A percentile compares a stretch with the other conserved stretches of the same genome.
Conservation (phyloP, 1,140 invertebrate genomes). For the Agrilus planipennis region DNA sequence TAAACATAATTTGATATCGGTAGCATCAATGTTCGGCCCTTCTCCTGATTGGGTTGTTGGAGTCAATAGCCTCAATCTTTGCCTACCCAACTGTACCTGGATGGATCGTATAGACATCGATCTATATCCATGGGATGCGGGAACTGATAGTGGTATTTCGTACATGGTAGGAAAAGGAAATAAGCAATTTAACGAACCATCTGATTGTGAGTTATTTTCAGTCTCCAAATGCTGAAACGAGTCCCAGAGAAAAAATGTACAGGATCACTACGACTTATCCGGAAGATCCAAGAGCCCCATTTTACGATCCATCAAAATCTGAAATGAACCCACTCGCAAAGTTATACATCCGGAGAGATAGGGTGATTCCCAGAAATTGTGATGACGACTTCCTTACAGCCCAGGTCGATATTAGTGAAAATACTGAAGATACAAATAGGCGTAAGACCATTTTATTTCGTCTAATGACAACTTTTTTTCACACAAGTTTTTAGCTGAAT, state of each 20-base stretch:
- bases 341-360: constrained; percentile 56
- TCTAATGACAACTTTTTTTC: constrained; percentile 1
- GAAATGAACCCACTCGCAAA: constrained; percentile 74
- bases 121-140: constrained; percentile 89
- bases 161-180: constrained; percentile 60
- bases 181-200: not conserved
- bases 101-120: constrained; percentile 64
- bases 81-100: constrained; percentile 83
- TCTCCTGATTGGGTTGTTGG: constrained; percentile 95
- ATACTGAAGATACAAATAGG: constrained; percentile 56
- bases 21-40: constrained; percentile 91
- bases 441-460: constrained; percentile 40
- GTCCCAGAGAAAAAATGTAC: constrained; percentile 78
- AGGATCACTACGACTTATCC: constrained; percentile 79
- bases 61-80: constrained; percentile 75
- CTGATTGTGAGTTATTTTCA: constrained; percentile 29
- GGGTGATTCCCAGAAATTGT: constrained; percentile 59
- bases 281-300: constrained; percentile 79
- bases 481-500: constrained; percentile 55
- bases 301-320: constrained; percentile 66
- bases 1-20: constrained; percentile 78
- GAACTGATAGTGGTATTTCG: constrained; percentile 83
- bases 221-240: constrained; percentile 76
- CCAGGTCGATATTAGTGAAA: constrained; percentile 55
- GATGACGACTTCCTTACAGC: constrained; percentile 50